Evolutionary conservation across 2,888 invertebrate species (phyloP), one percentile per base, ranked within the genome.

Genomic region (Syrphus vitripennis): DNA sequence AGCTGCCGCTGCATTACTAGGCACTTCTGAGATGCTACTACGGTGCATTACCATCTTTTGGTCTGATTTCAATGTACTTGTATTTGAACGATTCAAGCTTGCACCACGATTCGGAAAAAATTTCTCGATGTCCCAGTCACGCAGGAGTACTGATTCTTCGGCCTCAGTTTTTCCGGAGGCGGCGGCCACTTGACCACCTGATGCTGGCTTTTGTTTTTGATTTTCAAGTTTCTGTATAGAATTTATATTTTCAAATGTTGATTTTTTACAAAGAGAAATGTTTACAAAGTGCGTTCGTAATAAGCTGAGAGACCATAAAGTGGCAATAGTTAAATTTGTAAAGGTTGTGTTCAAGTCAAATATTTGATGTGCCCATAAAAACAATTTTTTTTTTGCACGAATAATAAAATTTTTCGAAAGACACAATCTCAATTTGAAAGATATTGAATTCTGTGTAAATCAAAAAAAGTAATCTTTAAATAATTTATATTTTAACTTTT

Each of bases 51-150:
- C 79, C 88, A 91, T 88, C 77, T 90, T 91, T 34, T 91, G 89
- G 59, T 92, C 92, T 69, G 91, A 90, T 83, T 92, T 92, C 7
- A 92, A 86, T 10, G 92, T 91, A 83, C 91, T 91, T 89, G 94
- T 93, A 86, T 93, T 92, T 81, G 86, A 91, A 45, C 89, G 89
- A 83, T 87, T 90, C 9, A 91, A 89, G 75, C 91, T 91, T 57
- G 91, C 89, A 55, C 76, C 88, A 57, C 89, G 88, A 67, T 89
- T 88, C 14, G 95, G 96, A 93, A 97, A 97, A 94, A 97, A 97
- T 91, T 96, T 95, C 88, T 96, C 96, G 92, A 97, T 96, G 93
- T 97, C 96, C 97, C 97, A 97, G 90, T 97, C 97, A 93, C 96
- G 96, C 89, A 97, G 94, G 88, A 97, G 94, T 72, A 95, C 95